These are phyloP conservation scores for Sebastes trivittatus DNA, from an alignment of 2,797 vertebrate genomes.

Conservation along the genomic window DNA sequence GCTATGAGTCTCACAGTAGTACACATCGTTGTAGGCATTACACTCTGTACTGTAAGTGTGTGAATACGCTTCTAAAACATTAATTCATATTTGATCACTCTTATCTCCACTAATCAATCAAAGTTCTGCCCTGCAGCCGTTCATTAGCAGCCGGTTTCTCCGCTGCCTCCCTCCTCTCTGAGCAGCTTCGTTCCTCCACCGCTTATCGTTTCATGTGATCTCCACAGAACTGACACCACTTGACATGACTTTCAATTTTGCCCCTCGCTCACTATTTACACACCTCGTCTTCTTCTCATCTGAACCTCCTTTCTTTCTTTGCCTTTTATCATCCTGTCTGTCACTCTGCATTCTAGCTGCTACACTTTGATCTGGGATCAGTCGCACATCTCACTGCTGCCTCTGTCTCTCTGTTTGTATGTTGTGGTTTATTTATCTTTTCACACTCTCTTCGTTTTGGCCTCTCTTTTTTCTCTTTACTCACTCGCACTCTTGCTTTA, in stretches of 20 bases:
- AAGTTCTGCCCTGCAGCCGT: not conserved
- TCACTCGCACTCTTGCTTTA: not conserved
- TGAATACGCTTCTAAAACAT: not conserved
- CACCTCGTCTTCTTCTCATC: not conserved
- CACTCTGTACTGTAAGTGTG: not conserved
- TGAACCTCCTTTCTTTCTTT: conserved; percentile 10
- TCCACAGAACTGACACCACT: conserved; percentile 25
- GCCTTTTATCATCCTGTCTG: conserved; percentile 8
- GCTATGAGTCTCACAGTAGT: not conserved
- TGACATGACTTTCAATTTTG: conserved; percentile 28
- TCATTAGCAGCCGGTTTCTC: conserved; percentile 19
- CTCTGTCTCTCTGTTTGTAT: not conserved
- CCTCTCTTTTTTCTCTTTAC: not conserved
- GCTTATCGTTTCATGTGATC: conserved; percentile 29
- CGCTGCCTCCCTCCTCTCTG: not conserved
- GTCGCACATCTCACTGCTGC: not conserved
- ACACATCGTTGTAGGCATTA: not conserved
- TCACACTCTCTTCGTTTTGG: not conserved
- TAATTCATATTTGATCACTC: not conserved
- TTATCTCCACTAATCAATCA: not conserved
- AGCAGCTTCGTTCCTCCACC: not conserved
- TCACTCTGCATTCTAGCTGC: conserved; percentile 12
- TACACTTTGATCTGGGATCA: conserved; percentile 9
- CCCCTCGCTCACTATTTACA: not conserved
- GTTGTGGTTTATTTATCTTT: conserved; percentile 2